phyloP scores from a whole-genome alignment of 2,113 vertebrate genomes.

The Gnathonemus echidnorhynchus region DNA sequence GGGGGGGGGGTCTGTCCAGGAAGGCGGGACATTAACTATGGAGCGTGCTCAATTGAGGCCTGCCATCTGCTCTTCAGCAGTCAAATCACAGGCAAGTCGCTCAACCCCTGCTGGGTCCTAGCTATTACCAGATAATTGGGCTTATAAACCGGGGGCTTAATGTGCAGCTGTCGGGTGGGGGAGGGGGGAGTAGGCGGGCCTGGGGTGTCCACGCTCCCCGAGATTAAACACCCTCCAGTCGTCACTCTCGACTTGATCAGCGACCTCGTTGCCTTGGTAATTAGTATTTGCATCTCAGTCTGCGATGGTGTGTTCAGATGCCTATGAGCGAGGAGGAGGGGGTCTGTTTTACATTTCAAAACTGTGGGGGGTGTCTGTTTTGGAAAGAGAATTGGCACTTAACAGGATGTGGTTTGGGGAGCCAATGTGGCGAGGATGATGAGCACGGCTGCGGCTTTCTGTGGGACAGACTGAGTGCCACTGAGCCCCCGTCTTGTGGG shows the following conservation, averaged over 20 bases:
- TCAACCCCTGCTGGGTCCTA: conserved; percentile 21
- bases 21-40: conserved; percentile 23
- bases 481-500: background rate
- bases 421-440: background rate
- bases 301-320: conserved; percentile 47
- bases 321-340: conserved; percentile 26
- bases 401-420: background rate
- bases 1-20: background rate
- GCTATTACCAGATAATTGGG: conserved; percentile 46
- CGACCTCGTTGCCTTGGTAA: conserved; percentile 41
- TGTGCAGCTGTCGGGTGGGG: conserved; percentile 56
- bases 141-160: conserved; percentile 40
- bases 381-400: conserved; percentile 26
- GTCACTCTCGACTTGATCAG: conserved; percentile 24
- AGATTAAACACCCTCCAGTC: conserved; percentile 10
- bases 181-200: conserved; percentile 14
- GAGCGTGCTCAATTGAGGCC: conserved; percentile 28
- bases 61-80: conserved; percentile 58
- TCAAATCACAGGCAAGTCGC: conserved; percentile 41
- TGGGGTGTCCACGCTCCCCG: conserved; percentile 3
- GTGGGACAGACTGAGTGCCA: background rate
- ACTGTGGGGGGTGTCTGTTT: conserved; percentile 25
- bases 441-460: background rate
- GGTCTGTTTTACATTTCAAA: conserved; percentile 49
- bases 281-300: conserved; percentile 36